Conservation (phyloP, 1,140 invertebrate species). For the Brachionus koreanus region DNA sequence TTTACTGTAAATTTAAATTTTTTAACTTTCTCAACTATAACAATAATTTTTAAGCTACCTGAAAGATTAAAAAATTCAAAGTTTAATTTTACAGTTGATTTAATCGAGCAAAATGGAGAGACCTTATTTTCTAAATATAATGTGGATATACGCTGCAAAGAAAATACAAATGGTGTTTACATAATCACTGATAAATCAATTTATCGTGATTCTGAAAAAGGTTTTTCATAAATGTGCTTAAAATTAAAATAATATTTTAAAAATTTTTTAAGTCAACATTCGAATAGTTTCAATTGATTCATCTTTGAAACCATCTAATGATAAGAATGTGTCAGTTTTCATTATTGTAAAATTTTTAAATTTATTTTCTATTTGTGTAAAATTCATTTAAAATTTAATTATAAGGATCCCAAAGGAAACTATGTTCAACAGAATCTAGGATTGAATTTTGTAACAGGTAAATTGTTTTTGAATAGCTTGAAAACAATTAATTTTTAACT, state of each 20-base stretch:
- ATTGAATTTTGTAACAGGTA: not conserved
- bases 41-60: not conserved
- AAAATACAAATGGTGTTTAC: not conserved
- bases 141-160: not conserved
- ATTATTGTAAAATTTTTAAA: not conserved
- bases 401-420: not conserved
- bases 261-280: not conserved
- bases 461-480: not conserved
- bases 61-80: not conserved
- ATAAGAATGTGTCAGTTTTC: not conserved
- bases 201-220: conserved; percentile 10
- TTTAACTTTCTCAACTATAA: not conserved
- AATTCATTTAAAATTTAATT: not conserved
- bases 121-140: not conserved
- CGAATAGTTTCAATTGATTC: conserved; percentile 15
- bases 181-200: conserved; percentile 18
- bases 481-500: not conserved
- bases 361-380: not conserved
- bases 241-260: not conserved
- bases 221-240: not conserved
- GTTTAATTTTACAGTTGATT: not conserved
- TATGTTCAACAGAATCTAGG: not conserved
- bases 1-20: not conserved
- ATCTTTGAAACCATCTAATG: not conserved
- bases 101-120: not conserved